phyloP scores from a whole-genome alignment of 2,113 vertebrate species.

The Willisornis vidua region DNA sequence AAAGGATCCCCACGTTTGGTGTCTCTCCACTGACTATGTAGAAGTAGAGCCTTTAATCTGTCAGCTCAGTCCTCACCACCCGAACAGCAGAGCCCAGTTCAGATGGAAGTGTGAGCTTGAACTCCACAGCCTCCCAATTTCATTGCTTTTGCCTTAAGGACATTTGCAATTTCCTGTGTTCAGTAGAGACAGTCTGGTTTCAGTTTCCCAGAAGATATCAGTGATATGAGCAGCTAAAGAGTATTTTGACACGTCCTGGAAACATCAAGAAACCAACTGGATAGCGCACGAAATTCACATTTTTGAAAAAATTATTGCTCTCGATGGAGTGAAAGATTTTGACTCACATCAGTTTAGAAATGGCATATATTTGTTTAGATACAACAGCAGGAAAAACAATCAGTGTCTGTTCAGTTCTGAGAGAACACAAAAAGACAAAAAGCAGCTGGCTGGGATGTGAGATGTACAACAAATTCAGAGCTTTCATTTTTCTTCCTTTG shows the following conservation, averaged over 20 bases:
- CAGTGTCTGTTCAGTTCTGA: background rate
- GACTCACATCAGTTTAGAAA: background rate
- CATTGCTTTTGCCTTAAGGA: background rate
- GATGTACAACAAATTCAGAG: background rate
- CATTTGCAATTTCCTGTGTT: slow-evolving; percentile 18
- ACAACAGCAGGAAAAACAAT: background rate
- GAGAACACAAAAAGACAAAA: background rate
- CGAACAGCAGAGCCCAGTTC: background rate
- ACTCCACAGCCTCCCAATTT: background rate
- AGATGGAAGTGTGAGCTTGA: background rate
- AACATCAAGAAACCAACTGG: background rate
- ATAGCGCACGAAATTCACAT: background rate
- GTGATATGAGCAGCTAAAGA: background rate
- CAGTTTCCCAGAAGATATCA: slow-evolving; percentile 5
- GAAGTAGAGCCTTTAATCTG: background rate
- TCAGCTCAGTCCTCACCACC: background rate
- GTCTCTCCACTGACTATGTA: background rate
- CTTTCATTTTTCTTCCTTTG: background rate
- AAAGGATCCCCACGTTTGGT: background rate
- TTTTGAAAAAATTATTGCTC: background rate
- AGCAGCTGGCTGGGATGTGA: accelerated
- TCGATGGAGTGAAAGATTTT: background rate
- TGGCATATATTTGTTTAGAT: background rate
- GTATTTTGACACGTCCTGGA: background rate
- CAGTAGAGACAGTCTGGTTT: background rate